Base-by-base conservation (phyloP, 2,888 invertebrate species). In the Seladonia tumulorum region DNA sequence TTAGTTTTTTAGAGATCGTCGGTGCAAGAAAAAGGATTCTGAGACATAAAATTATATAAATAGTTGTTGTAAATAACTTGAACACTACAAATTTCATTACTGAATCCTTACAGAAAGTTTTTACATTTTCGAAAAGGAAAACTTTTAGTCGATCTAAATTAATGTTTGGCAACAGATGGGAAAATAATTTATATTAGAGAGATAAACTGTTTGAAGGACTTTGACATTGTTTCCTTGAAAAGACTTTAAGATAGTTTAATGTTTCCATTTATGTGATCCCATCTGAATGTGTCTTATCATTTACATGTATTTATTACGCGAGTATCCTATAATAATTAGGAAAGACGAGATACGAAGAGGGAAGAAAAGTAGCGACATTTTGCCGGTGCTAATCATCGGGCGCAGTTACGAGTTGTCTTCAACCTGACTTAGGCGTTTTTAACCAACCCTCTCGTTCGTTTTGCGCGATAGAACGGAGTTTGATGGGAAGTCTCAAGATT, bases 401-500 rank as follows among this genome's bases (percentile, higher is more conserved):
- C 18, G 2, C 3, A 66, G 35, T 66, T 66, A 22, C 66, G 18
- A 66, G 35, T 35, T 63, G 63, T 63, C 29, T 63, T 16, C 29
- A 63, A 63, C 25, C 63, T 29, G 29, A 16, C 14, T 63, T 29
- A 29, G 63, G 16, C 63, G 29, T 29, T 66, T 39, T 10, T 35
- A 66, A 35, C 22, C 22, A 35, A 12, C 10, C 16, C 42, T 8
- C 45, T n/a, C 42, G 7, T 25, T 68, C 22, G 25, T 35, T 68
- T 68, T 66, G 25, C 35, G 53, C 45, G 25, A 29, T 53, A 29
- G 49, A 57, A 49, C 25, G 22, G 35, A 49, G 75, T 53, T 75
- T 57, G 75, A 60, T 39, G 76, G 66, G 47, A 66, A 66, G 35
- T 42, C 29, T 35, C n/a, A 42, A 70, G 70, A 70, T 70, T 70